Evolutionary conservation across 2,888 invertebrate genomes (phyloP).

Genomic region (Apodemia duryi): DNA sequence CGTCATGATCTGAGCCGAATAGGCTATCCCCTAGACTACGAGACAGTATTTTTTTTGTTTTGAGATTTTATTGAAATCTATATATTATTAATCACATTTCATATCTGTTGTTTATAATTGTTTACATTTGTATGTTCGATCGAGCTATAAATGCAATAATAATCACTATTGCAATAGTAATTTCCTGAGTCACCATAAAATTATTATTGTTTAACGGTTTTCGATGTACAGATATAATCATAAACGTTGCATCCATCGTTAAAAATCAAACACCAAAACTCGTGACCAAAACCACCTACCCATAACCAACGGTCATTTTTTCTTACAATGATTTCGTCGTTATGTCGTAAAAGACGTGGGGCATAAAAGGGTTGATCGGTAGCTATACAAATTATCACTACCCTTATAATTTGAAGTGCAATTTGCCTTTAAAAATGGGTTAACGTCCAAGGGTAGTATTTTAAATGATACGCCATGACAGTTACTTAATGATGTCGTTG

Average conservation of each 20-base stretch:
- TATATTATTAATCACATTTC: no score
- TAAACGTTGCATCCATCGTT: constrained; percentile 26
- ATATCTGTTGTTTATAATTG: no score
- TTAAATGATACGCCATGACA: constrained; percentile 1
- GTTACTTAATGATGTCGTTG: constrained; percentile 11
- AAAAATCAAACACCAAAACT: constrained; percentile 29
- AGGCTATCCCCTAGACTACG: no score
- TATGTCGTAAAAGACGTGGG: constrained; percentile 45
- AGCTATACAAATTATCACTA: constrained; percentile 40
- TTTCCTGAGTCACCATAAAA: no score
- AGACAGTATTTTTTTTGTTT: no score
- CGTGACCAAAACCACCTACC: constrained; percentile 45
- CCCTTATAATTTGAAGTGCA: constrained; percentile 42
- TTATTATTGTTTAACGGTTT: background rate
- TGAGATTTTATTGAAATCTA: no score
- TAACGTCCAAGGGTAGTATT: background rate
- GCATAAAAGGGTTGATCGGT: constrained; percentile 46
- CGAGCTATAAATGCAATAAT: no score
- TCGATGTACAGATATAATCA: constrained; percentile 13
- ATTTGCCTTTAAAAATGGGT: constrained; percentile 35
- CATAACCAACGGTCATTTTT: constrained; percentile 60
- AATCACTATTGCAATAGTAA: no score
- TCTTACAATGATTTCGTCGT: constrained; percentile 46
- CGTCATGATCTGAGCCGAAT: no score
- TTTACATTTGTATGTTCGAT: no score